Percentiles rank a stretch among this genome's conserved stretches.
Conservation (phyloP, 2,113 vertebrate genomes). For the Emberiza fucata region DNA sequence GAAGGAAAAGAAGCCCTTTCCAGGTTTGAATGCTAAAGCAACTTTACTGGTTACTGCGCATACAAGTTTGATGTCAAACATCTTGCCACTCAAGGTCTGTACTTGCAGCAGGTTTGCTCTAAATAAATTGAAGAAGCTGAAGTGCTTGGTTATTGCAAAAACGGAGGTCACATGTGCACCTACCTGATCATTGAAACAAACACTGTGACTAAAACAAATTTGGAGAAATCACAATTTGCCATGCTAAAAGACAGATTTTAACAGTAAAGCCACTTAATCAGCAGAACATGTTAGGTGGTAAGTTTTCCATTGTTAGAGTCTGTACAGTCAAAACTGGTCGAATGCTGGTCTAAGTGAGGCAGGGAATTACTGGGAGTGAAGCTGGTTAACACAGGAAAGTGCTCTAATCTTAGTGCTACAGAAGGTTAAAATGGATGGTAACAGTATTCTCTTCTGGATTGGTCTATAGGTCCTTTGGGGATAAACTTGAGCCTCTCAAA, state of each 20-base stretch:
- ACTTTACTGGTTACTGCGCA: neutral
- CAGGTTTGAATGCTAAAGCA: neutral
- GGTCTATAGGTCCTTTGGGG: neutral
- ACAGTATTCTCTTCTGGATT: neutral
- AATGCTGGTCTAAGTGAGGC: neutral
- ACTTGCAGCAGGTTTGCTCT: neutral
- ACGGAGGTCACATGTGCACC: fast-evolving
- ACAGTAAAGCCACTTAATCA: neutral
- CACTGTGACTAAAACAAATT: neutral
- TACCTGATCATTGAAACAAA: neutral
- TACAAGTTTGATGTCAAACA: neutral
- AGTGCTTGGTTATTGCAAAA: neutral
- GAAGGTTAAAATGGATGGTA: neutral
- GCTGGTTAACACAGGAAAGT: neutral
- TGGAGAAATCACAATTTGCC: neutral
- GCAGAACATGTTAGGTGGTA: neutral
- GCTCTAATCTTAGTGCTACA: neutral
- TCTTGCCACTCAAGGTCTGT: neutral
- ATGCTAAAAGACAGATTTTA: neutral
- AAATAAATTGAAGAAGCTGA: neutral
- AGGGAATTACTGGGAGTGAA: neutral
- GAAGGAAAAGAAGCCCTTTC: neutral
- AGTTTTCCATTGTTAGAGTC: neutral
- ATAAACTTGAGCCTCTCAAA: neutral
- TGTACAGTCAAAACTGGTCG: neutral